Evolutionary conservation across 2,113 vertebrate species (phyloP).

Genomic region (Percina caprodes): DNA sequence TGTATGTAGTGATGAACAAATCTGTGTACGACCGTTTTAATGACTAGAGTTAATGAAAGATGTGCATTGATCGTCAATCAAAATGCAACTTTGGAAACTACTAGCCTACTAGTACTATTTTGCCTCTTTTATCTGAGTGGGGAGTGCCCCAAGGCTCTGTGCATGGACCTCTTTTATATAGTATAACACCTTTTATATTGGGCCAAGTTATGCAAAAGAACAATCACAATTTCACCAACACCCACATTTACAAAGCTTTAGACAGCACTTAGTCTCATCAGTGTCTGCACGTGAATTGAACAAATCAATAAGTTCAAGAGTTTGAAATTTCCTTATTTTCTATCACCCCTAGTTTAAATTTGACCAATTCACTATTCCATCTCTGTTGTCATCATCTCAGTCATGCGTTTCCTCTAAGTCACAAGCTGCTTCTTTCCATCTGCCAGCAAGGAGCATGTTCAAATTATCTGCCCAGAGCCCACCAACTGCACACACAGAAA

Average conservation of each 20-base stretch:
- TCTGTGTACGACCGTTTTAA: not conserved
- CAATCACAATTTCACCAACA: not conserved
- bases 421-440: constrained; percentile 11
- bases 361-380: not conserved
- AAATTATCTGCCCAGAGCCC: not conserved
- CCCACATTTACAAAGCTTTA: not conserved
- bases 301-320: not conserved
- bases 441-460: constrained; percentile 3
- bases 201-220: not conserved
- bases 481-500: not conserved
- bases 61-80: not conserved
- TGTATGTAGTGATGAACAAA: not conserved
- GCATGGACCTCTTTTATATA: not conserved
- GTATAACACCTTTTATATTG: not conserved
- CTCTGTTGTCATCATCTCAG: not conserved
- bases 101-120: too few relatives aligned
- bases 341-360: not conserved
- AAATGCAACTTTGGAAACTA: not conserved
- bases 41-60: not conserved
- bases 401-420: constrained; percentile 8
- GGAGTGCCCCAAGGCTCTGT: not conserved
- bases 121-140: not conserved
- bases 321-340: not conserved
- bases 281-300: not conserved
- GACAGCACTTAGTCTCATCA: not conserved